Conservation (phyloP, 2,113 vertebrate genomes). For the Cheirogaleus medius region DNA sequence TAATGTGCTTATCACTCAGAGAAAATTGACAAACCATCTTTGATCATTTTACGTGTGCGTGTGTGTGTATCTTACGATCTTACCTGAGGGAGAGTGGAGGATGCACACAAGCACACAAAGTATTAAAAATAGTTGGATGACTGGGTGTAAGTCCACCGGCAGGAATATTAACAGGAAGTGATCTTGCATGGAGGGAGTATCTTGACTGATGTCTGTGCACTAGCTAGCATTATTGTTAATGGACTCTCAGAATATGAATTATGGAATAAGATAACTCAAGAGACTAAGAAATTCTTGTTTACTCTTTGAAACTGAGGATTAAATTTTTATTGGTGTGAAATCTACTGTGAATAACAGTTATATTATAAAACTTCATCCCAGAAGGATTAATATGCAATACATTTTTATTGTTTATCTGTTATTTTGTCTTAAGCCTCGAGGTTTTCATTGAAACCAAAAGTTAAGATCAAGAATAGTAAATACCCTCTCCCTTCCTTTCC, state of each 20-base stretch:
- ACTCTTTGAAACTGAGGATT: neutral
- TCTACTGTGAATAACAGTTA: neutral
- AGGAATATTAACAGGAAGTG: neutral
- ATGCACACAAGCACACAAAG: neutral
- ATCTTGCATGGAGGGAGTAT: neutral
- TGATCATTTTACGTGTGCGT: neutral
- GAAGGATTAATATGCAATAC: neutral
- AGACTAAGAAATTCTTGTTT: neutral
- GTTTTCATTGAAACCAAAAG: constrained; percentile 11
- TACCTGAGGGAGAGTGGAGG: neutral
- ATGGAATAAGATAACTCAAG: neutral
- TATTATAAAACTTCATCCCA: neutral
- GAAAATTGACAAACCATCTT: neutral
- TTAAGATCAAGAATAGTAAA: constrained; percentile 43
- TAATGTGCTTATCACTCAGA: neutral
- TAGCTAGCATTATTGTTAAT: neutral
- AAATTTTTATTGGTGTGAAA: neutral
- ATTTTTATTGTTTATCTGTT: neutral
- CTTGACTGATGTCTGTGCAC: neutral
- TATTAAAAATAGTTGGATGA: neutral
- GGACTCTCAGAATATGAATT: neutral
- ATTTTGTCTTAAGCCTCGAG: neutral
- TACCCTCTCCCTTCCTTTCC: neutral
- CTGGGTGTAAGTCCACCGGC: neutral
- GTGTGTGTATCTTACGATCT: neutral